Conservation (phyloP, 2,888 invertebrate species). For the Diarsia mendica region DNA sequence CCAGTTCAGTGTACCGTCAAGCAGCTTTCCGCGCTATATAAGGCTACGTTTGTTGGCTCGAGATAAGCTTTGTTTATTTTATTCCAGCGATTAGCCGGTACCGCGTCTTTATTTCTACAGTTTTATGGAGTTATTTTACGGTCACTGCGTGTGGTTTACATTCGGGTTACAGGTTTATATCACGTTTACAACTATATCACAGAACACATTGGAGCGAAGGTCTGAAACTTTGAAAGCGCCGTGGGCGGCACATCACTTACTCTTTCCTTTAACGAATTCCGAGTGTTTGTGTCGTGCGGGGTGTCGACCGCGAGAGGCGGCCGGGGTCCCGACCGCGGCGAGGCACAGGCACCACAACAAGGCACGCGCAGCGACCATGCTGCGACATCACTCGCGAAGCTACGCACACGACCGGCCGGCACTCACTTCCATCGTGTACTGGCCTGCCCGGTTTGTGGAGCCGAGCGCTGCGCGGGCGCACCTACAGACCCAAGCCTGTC, state of each 20-base stretch:
- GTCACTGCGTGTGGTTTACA: constrained; percentile 62
- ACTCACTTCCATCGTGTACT: constrained; percentile 87
- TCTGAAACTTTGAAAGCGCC: constrained; percentile 65
- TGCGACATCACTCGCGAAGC: constrained; percentile 87
- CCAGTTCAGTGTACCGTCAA: constrained; percentile 72
- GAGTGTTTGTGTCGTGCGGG: constrained; percentile 87
- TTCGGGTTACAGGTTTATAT: constrained; percentile 57
- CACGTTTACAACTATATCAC: constrained; percentile 60
- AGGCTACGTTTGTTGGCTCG: constrained; percentile 78
- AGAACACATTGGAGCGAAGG: constrained; percentile 59
- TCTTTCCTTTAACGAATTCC: constrained; percentile 95
- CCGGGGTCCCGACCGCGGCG: constrained; percentile 73
- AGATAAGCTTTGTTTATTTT: constrained; percentile 87
- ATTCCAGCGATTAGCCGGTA: constrained; percentile 78
- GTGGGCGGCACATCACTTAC: constrained; percentile 90
- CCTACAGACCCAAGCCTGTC: constrained; percentile 74
- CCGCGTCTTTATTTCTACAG: constrained; percentile 69
- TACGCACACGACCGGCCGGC: constrained; percentile 83
- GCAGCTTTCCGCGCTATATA: constrained; percentile 80
- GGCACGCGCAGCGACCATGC: constrained; percentile 86
- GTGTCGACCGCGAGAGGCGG: constrained; percentile 79
- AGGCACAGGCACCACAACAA: constrained; percentile 85
- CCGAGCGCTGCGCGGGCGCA: constrained; percentile 83
- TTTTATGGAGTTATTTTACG: constrained; percentile 70
- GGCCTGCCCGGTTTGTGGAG: constrained; percentile 80